phyloP scores from a whole-genome alignment of 2,797 vertebrate species.

The Crenuchus spilurus region DNA sequence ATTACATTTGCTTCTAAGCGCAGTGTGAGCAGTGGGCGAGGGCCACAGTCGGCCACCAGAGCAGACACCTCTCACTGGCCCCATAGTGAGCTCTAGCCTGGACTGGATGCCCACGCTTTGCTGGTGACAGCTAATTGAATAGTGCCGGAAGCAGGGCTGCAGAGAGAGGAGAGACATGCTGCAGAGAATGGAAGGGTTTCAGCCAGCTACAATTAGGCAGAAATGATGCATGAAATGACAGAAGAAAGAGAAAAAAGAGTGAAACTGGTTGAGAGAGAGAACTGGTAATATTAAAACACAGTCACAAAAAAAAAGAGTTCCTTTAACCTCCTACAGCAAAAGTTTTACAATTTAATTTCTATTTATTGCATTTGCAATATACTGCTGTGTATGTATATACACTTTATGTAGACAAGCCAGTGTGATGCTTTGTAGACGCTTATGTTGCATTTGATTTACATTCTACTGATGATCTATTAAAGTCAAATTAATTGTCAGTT shows the following conservation, averaged over 20 bases:
- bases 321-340: not conserved
- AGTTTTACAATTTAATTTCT: not conserved
- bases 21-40: not conserved
- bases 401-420: too few species aligned
- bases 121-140: slow-evolving; percentile 74
- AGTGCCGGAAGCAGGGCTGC: slow-evolving; percentile 60
- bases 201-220: slow-evolving; percentile 81
- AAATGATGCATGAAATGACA: slow-evolving; percentile 80
- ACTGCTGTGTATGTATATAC: too few species aligned
- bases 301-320: not conserved
- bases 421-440: too few species aligned
- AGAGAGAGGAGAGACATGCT: slow-evolving; percentile 71
- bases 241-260: slow-evolving; percentile 12
- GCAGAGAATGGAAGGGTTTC: slow-evolving; percentile 65
- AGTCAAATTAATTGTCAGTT: too few species aligned
- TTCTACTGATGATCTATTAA: too few species aligned
- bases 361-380: not conserved
- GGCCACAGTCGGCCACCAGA: not conserved
- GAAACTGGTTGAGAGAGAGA: slow-evolving; percentile 30
- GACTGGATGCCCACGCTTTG: slow-evolving; percentile 17
- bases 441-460: too few species aligned
- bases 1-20: not conserved
- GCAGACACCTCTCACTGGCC: slow-evolving; percentile 12
- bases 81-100: slow-evolving; percentile 3
- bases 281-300: slow-evolving; percentile 3